Evolutionary conservation across 2,113 vertebrate genomes (phyloP).

Genomic region (Ardeotis arabs): DNA sequence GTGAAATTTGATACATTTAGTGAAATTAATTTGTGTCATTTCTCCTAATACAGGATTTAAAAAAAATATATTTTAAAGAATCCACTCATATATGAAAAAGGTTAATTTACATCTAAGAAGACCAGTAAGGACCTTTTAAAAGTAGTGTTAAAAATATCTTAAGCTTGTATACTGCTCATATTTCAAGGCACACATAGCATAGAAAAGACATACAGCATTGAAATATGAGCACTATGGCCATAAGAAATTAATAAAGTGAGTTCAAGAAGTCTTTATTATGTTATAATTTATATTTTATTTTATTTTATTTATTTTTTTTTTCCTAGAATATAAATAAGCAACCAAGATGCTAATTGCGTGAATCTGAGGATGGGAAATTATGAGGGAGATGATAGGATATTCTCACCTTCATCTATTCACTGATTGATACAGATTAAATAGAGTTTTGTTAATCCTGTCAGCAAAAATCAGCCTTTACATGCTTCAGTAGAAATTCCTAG

Average conservation of each 20-base stretch:
- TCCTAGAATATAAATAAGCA: not conserved
- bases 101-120: not conserved
- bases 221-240: not conserved
- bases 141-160: not conserved
- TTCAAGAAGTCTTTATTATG: not conserved
- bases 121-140: not conserved
- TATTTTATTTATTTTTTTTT: not conserved
- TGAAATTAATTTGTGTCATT: not conserved
- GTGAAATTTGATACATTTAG: not conserved
- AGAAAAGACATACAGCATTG: not conserved
- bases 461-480: not conserved
- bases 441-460: conserved; percentile 29
- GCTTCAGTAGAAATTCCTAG: not conserved
- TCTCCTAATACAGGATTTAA: not conserved
- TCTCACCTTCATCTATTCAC: not conserved
- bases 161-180: not conserved
- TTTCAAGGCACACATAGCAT: accelerated
- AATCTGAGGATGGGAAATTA: not conserved
- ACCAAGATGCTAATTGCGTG: not conserved
- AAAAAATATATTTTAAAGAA: not conserved
- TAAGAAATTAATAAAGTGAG: not conserved
- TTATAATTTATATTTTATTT: not conserved
- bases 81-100: not conserved
- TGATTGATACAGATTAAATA: not conserved
- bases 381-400: not conserved